A percentile compares a stretch with the other conserved stretches of the same genome.
Evolutionary conservation across 2,113 vertebrate genomes (phyloP).

Genomic region (Penelope pileata): DNA sequence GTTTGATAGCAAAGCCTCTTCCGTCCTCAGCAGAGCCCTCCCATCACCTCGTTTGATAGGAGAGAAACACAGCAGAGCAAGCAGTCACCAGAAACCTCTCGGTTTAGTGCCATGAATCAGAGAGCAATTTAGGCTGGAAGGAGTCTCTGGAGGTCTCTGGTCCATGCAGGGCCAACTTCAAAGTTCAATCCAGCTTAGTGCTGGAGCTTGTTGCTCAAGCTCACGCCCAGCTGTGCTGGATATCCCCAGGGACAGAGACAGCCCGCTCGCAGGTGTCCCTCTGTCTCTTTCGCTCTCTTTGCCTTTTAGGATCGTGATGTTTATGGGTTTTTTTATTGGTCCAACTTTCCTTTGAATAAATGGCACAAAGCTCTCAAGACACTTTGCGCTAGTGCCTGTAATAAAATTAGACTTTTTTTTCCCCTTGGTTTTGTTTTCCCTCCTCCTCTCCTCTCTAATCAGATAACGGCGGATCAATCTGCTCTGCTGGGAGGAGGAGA

Average conservation of each 20-base stretch:
- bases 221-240: background rate
- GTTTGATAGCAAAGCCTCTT: background rate
- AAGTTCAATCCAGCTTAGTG: slow-evolving; percentile 40
- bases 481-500: slow-evolving; percentile 52
- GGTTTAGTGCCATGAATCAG: slow-evolving; percentile 20
- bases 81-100: background rate
- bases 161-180: slow-evolving; percentile 7
- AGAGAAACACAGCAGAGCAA: background rate
- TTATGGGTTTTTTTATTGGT: background rate
- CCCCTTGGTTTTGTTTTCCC: slow-evolving; percentile 49
- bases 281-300: background rate
- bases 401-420: slow-evolving; percentile 66
- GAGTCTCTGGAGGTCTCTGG: background rate
- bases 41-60: background rate
- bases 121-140: slow-evolving; percentile 7
- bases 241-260: slow-evolving; percentile 27
- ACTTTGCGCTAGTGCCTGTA: slow-evolving; percentile 38
- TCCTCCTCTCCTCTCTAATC: slow-evolving; percentile 58
- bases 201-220: slow-evolving; percentile 13
- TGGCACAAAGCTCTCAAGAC: slow-evolving; percentile 28
- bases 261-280: slow-evolving; percentile 14
- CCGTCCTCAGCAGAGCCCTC: background rate
- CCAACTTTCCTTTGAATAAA: slow-evolving; percentile 23
- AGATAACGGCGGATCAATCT: slow-evolving; percentile 74
- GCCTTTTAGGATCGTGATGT: background rate